phyloP scores from a whole-genome alignment of 2,797 vertebrate genomes.

The Typhlichthys eigenmanni region DNA sequence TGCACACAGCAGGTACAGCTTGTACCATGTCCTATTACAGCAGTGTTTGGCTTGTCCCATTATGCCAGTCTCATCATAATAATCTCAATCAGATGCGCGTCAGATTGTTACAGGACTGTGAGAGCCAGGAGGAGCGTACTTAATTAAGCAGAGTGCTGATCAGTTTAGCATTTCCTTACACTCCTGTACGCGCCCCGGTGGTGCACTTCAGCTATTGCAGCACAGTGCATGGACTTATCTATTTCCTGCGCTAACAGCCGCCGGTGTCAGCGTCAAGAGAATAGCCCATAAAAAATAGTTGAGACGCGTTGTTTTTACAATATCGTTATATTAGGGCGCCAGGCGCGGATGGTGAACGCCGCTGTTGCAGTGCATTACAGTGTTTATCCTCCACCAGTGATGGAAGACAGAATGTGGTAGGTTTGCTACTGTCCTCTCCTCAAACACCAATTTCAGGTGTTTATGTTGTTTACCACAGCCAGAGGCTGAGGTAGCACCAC shows the following conservation, averaged over 20 bases:
- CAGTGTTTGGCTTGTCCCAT: conserved; percentile 56
- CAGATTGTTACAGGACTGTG: conserved; percentile 66
- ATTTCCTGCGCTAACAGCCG: conserved; percentile 2
- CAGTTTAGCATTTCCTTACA: conserved; percentile 47
- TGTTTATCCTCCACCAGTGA: conserved; percentile 23
- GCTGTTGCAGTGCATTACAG: conserved; percentile 45
- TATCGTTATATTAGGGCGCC: conserved; percentile 54
- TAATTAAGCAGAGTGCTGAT: conserved; percentile 70
- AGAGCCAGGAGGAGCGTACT: conserved; percentile 64
- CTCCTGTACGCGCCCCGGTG: conserved; percentile 19
- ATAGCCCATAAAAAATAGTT: conserved; percentile 47
- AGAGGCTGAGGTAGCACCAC: conserved; percentile 27
- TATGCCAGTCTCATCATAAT: conserved; percentile 58
- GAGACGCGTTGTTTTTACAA: conserved; percentile 53
- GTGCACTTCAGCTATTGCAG: conserved; percentile 23
- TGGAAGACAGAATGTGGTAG: conserved; percentile 62
- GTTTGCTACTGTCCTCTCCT: conserved; percentile 50
- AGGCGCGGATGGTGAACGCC: conserved; percentile 26
- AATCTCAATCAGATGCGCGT: conserved; percentile 62
- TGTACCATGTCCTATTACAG: conserved; percentile 49
- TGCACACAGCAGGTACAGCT: conserved; percentile 9
- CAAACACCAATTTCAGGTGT: conserved; percentile 41
- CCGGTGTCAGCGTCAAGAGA: conserved; percentile 55
- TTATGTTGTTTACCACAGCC: conserved; percentile 47
- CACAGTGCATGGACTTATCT: conserved; percentile 11